Evolutionary conservation across 2,888 invertebrate genomes (phyloP), one percentile per base, ranked within the genome.

Genomic region (Diarsia dahlii): DNA sequence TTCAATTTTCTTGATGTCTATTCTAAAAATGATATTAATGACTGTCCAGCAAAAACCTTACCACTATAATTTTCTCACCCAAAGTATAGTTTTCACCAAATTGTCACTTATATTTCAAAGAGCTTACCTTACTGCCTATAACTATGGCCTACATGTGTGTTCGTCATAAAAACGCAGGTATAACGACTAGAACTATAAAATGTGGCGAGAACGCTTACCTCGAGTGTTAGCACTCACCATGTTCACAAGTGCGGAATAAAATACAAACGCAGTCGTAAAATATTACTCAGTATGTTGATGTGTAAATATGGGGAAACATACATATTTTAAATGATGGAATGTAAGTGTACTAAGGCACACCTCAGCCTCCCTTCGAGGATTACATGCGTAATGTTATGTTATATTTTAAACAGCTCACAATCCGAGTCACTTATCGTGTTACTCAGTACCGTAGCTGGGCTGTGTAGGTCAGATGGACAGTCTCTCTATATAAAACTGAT

Each of bases 151-250:
- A 58, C 68, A 63, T 52, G 46, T 58, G 34, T 68, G n/a, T n/a
- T 62, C 56, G 60, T 67, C 82, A 66, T 85, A 78, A 82, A 83
- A 78, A 69, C 45, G 45, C 20, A 46, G 60, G 15, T 70, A 65
- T 78, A 64, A 74, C 62, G 66, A 71, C 66, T 54, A 39, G 20
- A 78, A 82, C 74, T 83, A 74, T 78, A 78, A 84, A 83, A 82
- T 70, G 63, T 63, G 85, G 46, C 12, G n/a, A 50, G 54, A 74
- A 70, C 56, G 63, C 52, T 78, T 72, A 66, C 45, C 52, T 65
- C 54, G 13, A 66, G 56, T 75, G 65, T 63, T 71, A 62, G 39
- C 62, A 64, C 73, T 81, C 68, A 46, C 67, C 76, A 74, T 71
- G 65, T 64, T 66, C 68, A 54, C 68, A 70, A 69, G 74, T 81